Conservation (phyloP, 2,113 vertebrate genomes). For the Crotophaga sulcirostris region DNA sequence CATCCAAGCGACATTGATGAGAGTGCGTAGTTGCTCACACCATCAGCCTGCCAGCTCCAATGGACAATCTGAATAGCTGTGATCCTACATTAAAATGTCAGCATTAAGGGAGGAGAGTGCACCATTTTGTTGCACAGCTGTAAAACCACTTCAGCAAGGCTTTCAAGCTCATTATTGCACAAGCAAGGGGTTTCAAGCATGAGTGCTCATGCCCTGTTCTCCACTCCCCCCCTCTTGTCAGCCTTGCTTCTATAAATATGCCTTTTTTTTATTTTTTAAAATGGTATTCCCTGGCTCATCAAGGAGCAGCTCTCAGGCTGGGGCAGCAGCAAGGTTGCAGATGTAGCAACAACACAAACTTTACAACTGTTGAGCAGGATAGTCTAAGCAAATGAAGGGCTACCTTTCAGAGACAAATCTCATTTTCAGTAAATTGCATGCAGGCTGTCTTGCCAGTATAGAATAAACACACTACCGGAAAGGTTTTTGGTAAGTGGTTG, state of each 20-base stretch:
- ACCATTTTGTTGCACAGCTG: slow-evolving; percentile 73
- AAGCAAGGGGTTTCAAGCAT: slow-evolving; percentile 70
- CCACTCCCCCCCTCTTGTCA: neutral
- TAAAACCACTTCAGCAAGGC: slow-evolving; percentile 71
- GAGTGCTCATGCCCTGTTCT: slow-evolving; percentile 63
- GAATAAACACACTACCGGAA: neutral
- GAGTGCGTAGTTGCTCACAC: slow-evolving; percentile 70
- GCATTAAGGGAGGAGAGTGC: slow-evolving; percentile 69
- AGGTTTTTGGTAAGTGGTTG: neutral
- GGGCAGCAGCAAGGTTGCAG: neutral
- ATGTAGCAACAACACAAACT: neutral
- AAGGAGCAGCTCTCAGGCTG: neutral
- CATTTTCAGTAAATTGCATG: neutral
- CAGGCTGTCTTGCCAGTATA: neutral
- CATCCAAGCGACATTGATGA: slow-evolving; percentile 71
- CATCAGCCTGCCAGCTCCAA: slow-evolving; percentile 73
- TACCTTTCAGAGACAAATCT: neutral
- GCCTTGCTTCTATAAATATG: slow-evolving; percentile 38
- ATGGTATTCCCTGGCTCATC: neutral
- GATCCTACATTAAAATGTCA: slow-evolving; percentile 73
- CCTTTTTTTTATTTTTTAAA: neutral
- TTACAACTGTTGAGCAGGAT: neutral
- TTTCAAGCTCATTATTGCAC: slow-evolving; percentile 73
- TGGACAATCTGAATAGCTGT: slow-evolving; percentile 72
- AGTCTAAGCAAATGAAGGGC: neutral